Conservation (phyloP, 2,888 invertebrate genomes). For the Drosophila conformis region DNA sequence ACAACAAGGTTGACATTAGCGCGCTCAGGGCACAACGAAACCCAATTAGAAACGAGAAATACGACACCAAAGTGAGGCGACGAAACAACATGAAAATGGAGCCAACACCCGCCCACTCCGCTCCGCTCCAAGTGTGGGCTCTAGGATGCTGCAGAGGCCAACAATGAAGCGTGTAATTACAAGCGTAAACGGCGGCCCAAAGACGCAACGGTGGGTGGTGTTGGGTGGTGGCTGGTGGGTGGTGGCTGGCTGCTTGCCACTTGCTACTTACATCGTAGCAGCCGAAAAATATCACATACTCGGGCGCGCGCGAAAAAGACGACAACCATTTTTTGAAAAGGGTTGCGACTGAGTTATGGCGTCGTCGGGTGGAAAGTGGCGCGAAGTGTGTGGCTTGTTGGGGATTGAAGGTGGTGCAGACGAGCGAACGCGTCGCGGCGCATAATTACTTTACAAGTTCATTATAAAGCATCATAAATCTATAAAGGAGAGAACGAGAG, state of each 20-base stretch:
- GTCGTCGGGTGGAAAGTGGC: slow-evolving; percentile 5
- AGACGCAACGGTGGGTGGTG: slow-evolving; percentile 59
- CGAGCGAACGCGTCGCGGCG: slow-evolving; percentile 62
- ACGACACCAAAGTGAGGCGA: slow-evolving; percentile 81
- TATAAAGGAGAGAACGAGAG: slow-evolving; percentile 55
- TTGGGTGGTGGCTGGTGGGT: slow-evolving; percentile 14
- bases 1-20: slow-evolving; percentile 79
- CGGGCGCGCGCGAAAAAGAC: slow-evolving; percentile 57
- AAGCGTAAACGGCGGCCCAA: slow-evolving; percentile 78
- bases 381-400: not conserved
- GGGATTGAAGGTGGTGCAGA: slow-evolving; percentile 51
- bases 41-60: slow-evolving; percentile 82
- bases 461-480: slow-evolving; percentile 85
- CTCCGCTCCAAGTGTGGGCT: slow-evolving; percentile 1
- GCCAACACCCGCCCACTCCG: slow-evolving; percentile 31
- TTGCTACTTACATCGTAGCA: slow-evolving; percentile 30
- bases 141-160: slow-evolving; percentile 64
- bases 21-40: slow-evolving; percentile 74
- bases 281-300: slow-evolving; percentile 65
- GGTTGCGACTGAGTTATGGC: slow-evolving; percentile 71
- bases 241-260: slow-evolving; percentile 10
- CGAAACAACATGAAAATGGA: slow-evolving; percentile 78
- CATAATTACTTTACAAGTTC: slow-evolving; percentile 85
- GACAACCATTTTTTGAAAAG: slow-evolving; percentile 74
- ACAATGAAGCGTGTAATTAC: slow-evolving; percentile 85